phyloP scores from a whole-genome alignment of 53 echinoderm and acorn worm genomes.

The Crossaster papposus region DNA sequence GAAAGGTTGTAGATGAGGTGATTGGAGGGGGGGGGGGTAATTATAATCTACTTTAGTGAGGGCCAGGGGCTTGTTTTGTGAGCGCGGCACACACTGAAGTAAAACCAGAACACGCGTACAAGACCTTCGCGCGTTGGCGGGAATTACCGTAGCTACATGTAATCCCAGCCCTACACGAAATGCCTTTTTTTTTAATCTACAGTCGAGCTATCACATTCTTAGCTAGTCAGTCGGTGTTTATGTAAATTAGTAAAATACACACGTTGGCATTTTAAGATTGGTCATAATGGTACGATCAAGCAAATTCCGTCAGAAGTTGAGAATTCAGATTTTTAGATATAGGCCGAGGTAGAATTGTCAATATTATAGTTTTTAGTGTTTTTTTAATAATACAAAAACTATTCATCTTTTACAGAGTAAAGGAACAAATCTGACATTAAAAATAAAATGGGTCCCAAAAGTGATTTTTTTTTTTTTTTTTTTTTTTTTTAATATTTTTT shows the following conservation, averaged over 20 bases:
- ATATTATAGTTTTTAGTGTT: too few relatives aligned
- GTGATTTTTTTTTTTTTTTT: too few relatives aligned
- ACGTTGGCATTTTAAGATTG: neutral
- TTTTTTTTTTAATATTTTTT: too few relatives aligned
- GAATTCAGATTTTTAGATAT: too few relatives aligned
- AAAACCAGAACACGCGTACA: too few relatives aligned
- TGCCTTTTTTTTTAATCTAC: neutral
- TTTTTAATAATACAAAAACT: too few relatives aligned
- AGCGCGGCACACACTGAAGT: neutral
- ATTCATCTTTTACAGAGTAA: too few relatives aligned
- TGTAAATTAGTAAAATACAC: neutral
- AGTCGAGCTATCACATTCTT: neutral
- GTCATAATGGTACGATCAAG: neutral
- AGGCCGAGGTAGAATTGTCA: too few relatives aligned
- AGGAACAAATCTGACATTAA: too few relatives aligned
- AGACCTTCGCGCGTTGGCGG: neutral
- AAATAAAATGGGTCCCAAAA: too few relatives aligned
- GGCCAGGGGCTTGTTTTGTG: slow-evolving; percentile 38
- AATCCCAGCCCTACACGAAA: neutral
- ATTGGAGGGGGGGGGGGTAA: neutral
- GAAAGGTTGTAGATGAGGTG: slow-evolving; percentile 2
- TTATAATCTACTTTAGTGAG: neutral
- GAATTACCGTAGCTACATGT: neutral
- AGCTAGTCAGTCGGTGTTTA: too few relatives aligned
- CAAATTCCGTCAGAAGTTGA: too few relatives aligned